Evolutionary conservation across 2,113 vertebrate species (phyloP).

Genomic region (Pterophyllum scalare): DNA sequence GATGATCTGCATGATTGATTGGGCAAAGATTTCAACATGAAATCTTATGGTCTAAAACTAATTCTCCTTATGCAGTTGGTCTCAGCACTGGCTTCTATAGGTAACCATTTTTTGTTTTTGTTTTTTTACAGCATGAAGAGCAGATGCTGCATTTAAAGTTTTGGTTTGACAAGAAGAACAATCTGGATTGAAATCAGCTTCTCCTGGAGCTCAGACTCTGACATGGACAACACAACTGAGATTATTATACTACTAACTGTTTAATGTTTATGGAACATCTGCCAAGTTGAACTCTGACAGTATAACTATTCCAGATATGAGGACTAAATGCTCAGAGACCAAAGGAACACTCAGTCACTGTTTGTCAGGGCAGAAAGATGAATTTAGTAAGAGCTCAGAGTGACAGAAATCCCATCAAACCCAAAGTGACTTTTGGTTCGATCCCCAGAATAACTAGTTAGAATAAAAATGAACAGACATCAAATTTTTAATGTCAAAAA

Average conservation of each 20-base stretch:
- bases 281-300: neutral
- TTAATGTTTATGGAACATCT: neutral
- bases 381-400: neutral
- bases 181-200: neutral
- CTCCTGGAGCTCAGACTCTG: neutral
- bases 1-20: too few species aligned
- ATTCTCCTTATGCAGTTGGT: too few species aligned
- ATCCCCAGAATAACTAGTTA: too few species aligned
- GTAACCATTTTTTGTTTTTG: too few species aligned
- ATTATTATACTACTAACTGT: neutral
- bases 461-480: neutral
- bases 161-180: too few species aligned
- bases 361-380: neutral
- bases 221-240: neutral
- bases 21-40: too few species aligned
- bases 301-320: neutral
- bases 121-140: too few species aligned
- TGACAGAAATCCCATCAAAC: neutral
- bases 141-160: too few species aligned
- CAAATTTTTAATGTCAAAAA: neutral
- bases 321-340: neutral
- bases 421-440: neutral
- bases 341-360: neutral
- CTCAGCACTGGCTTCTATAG: too few species aligned
- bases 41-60: too few species aligned